Evolutionary conservation across 1,140 invertebrate species (phyloP).

Genomic region (Ganaspis sp.): DNA sequence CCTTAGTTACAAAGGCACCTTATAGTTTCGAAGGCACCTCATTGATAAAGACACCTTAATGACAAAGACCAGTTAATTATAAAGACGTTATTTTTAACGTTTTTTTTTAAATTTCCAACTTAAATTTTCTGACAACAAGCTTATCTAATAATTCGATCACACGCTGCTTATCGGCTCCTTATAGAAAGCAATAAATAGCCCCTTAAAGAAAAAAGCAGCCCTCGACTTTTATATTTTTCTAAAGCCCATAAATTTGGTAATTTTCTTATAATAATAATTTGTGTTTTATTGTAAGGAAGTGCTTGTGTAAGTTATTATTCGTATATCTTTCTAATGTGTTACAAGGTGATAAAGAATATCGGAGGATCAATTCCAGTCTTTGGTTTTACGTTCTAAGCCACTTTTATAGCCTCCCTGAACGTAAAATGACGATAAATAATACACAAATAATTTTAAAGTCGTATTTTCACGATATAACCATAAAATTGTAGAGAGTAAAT

Average conservation of each 20-base stretch:
- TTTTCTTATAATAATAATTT: neutral
- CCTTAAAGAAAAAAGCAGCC: no score
- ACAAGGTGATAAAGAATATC: neutral
- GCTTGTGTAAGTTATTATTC: neutral
- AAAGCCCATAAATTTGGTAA: neutral
- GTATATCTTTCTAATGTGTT: neutral
- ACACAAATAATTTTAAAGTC: slow-evolving; percentile 1
- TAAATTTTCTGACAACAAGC: no score
- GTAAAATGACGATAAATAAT: slow-evolving; percentile 4
- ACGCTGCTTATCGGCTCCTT: no score
- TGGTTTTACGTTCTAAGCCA: slow-evolving; percentile 8
- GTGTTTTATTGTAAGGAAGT: neutral
- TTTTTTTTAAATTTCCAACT: no score
- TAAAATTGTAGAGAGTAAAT: neutral
- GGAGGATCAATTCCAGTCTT: slow-evolving; percentile 8
- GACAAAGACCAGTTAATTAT: no score
- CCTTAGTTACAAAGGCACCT: no score
- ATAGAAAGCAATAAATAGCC: no score
- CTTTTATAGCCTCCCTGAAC: neutral
- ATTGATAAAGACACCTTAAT: no score
- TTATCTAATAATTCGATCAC: no score
- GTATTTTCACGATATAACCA: neutral
- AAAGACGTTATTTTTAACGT: no score
- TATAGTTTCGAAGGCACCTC: no score
- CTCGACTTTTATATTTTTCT: no score